Percentiles rank a stretch among this genome's conserved stretches.
These are phyloP conservation scores for Epicauta chinensis DNA, from an alignment of 1,140 invertebrate genomes.

Conservation along the genomic window DNA sequence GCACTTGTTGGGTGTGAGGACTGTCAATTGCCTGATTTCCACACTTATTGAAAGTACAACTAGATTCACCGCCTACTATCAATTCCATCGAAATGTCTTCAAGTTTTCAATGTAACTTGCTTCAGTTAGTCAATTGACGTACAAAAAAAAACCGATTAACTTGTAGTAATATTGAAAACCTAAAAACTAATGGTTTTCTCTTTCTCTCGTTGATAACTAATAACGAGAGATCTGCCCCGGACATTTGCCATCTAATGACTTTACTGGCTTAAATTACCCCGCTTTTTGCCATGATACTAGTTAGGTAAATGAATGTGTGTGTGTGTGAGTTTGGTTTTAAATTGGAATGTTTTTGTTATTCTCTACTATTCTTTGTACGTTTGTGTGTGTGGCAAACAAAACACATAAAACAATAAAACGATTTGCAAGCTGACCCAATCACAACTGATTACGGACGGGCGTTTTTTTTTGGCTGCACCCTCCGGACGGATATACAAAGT, in stretches of 20 bases:
- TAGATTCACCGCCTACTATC: conserved; percentile 20
- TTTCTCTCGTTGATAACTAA: neutral
- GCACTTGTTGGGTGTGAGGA: conserved; percentile 25
- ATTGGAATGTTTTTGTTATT: conserved; percentile 15
- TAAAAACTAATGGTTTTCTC: no score
- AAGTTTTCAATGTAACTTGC: no score
- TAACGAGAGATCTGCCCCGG: conserved; percentile 20
- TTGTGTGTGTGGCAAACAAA: conserved; percentile 3
- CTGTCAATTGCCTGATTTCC: conserved; percentile 33
- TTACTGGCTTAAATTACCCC: conserved; percentile 21
- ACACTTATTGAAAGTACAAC: conserved; percentile 32
- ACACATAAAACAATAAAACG: no score
- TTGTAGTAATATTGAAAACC: no score
- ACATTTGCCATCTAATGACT: conserved; percentile 23
- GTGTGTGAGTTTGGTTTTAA: conserved; percentile 15
- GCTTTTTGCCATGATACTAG: conserved; percentile 22
- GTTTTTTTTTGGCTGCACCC: no score
- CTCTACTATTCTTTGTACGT: neutral
- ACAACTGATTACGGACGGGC: no score
- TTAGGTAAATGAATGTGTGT: no score
- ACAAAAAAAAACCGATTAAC: no score
- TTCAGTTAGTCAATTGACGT: no score
- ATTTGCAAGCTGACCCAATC: no score
- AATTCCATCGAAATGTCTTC: no score
- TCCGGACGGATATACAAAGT: no score